phyloP scores from a whole-genome alignment of 1,140 invertebrate genomes.

The Diuraphis noxia region DNA sequence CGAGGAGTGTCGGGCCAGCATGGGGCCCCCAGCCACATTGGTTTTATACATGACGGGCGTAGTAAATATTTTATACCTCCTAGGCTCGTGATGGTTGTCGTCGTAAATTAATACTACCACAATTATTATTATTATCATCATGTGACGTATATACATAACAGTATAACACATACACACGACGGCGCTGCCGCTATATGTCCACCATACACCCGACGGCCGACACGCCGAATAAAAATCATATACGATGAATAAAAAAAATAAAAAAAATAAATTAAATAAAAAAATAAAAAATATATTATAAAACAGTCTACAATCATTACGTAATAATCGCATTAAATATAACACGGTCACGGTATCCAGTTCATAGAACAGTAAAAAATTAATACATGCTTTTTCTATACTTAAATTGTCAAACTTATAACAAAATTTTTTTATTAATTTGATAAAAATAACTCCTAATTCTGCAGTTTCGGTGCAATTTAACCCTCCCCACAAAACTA shows the following conservation, averaged over 20 bases:
- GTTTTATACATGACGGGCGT: background rate
- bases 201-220: background rate
- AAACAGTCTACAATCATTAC: background rate
- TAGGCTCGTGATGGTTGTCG: background rate
- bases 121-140: constrained; percentile 6
- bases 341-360: background rate
- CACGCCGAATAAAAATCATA: constrained; percentile 14
- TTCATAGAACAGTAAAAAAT: too few species aligned
- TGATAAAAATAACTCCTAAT: too few species aligned
- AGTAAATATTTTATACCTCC: constrained; percentile 17
- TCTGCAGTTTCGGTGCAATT: background rate
- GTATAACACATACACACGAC: background rate
- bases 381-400: too few species aligned
- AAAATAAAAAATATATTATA: background rate
- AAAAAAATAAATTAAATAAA: background rate
- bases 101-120: constrained; percentile 43
- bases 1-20: constrained; percentile 27
- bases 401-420: too few species aligned
- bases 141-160: background rate
- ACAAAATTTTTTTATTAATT: background rate
- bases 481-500: background rate
- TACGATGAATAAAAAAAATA: background rate
- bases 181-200: too few species aligned
- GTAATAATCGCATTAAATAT: background rate
- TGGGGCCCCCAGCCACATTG: background rate